These are phyloP conservation scores for Pseudococcus longispinus DNA, from an alignment of 2,888 invertebrate species.

Conservation along the genomic window DNA sequence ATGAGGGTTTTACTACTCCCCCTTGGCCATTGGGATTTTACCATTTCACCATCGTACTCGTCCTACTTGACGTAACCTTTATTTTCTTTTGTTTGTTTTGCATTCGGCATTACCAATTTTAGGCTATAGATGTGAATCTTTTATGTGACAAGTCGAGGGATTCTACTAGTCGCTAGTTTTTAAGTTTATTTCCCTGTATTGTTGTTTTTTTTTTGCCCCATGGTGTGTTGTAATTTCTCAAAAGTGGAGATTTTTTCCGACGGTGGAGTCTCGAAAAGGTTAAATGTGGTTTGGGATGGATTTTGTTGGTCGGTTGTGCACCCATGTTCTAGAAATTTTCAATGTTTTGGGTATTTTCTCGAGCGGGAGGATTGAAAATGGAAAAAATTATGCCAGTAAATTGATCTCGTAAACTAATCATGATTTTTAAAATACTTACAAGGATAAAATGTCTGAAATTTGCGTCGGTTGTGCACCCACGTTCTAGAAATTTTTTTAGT, in stretches of 20 bases:
- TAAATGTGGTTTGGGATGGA: neutral
- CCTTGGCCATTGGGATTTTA: neutral
- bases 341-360: neutral
- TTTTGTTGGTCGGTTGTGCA: neutral
- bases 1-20: neutral
- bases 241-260: neutral
- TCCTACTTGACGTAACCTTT: neutral
- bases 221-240: neutral
- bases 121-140: conserved; percentile 30
- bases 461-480: neutral
- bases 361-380: neutral
- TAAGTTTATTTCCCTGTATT: conserved; percentile 39
- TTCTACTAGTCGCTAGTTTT: conserved; percentile 54
- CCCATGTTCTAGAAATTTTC: neutral
- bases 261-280: neutral
- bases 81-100: neutral
- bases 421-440: neutral
- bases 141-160: conserved; percentile 51
- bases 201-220: neutral
- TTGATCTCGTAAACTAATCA: neutral
- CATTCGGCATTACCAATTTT: conserved; percentile 27
- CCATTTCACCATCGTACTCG: neutral
- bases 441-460: neutral
- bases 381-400: neutral
- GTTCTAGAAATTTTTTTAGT: neutral